Conservation (phyloP, 2,113 vertebrate genomes). For the Tachysurus fulvidraco region DNA sequence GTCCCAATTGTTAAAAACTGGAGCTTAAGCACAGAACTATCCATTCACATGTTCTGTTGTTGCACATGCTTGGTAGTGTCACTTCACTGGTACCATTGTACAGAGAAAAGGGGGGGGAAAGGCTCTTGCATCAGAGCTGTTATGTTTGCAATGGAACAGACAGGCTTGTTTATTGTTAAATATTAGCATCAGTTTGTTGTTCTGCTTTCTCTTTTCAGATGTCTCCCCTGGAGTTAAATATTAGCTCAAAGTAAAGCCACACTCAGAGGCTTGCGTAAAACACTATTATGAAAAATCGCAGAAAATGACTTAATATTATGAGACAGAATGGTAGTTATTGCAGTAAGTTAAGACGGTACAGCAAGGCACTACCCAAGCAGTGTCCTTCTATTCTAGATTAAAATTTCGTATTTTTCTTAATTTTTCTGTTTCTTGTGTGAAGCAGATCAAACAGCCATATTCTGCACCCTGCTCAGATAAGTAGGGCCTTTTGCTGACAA, state of each 20-base stretch:
- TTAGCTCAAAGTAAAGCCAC: not conserved
- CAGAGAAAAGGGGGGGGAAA: not conserved
- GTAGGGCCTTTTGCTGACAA: not conserved
- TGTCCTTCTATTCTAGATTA: not conserved
- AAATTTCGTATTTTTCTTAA: not conserved
- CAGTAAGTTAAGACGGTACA: not conserved
- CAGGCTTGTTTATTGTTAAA: conserved; percentile 24
- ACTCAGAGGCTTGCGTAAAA: not conserved
- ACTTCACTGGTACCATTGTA: not conserved
- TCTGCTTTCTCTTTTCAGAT: not conserved
- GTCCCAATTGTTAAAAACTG: not conserved
- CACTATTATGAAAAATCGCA: not conserved
- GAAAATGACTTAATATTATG: not conserved
- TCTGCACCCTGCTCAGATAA: not conserved
- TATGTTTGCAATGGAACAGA: not conserved
- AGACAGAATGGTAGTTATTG: not conserved
- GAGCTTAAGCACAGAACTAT: not conserved
- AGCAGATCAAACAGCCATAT: not conserved
- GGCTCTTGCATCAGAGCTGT: not conserved
- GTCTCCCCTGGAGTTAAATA: not conserved
- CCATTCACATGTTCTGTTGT: not conserved
- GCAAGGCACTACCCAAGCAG: not conserved
- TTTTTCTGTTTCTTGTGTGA: not conserved
- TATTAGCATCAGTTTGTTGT: not conserved
- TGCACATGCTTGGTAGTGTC: not conserved